Evolutionary conservation across 1,140 invertebrate species (phyloP).

Genomic region (roundworm (Caenorhabditis elegans)): DNA sequence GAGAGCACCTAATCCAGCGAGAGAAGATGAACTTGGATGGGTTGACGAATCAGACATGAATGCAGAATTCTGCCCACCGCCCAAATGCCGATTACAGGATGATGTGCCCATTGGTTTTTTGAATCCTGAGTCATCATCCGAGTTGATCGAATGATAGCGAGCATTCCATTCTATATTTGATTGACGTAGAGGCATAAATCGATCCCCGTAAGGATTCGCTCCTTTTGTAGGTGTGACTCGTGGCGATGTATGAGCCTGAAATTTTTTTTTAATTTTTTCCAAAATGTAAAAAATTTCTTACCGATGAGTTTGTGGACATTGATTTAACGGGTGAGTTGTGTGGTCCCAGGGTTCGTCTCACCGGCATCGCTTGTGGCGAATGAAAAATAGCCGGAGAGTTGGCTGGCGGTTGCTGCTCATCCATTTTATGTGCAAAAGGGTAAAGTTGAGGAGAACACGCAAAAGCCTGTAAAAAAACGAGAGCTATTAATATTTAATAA

Average conservation of each 20-base stretch:
- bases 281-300: neutral
- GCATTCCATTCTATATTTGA: constrained; percentile 50
- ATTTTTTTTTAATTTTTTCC: neutral
- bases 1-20: too few species aligned
- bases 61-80: constrained; percentile 40
- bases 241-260: constrained; percentile 30
- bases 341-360: neutral
- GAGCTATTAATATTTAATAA: neutral
- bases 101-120: neutral
- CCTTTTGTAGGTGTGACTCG: constrained; percentile 36
- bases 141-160: constrained; percentile 49
- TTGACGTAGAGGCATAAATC: constrained; percentile 49
- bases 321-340: constrained; percentile 20
- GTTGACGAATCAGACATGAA: neutral
- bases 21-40: neutral
- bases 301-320: neutral
- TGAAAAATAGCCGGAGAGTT: neutral
- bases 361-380: neutral
- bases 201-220: constrained; percentile 46
- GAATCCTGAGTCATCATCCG: constrained; percentile 1
- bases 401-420: neutral
- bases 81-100: neutral
- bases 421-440: neutral
- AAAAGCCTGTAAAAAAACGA: neutral
- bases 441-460: neutral